These are phyloP conservation scores for Aphidius gifuensis DNA, from an alignment of 1,140 invertebrate species.

Conservation along the genomic window DNA sequence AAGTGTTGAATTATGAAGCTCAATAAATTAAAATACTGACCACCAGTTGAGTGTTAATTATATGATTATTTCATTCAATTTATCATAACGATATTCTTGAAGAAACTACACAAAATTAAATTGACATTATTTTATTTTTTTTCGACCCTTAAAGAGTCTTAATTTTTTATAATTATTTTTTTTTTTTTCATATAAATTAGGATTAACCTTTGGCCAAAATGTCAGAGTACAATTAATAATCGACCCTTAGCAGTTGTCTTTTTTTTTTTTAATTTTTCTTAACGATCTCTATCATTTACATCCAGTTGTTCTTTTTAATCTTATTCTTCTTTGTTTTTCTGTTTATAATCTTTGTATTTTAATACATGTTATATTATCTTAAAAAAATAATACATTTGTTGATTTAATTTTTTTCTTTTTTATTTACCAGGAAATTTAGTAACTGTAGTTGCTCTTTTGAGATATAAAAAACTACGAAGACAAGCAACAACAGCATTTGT, in stretches of 20 bases:
- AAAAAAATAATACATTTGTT: neutral
- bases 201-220: no score
- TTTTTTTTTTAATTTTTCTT: no score
- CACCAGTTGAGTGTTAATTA: slow-evolving; percentile 18
- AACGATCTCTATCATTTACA: no score
- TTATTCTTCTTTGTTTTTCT: no score
- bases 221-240: no score
- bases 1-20: neutral
- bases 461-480: slow-evolving; percentile 70
- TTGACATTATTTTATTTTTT: slow-evolving; percentile 8
- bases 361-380: neutral
- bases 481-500: slow-evolving; percentile 87
- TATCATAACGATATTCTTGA: neutral
- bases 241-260: no score
- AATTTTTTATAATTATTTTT: neutral
- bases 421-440: slow-evolving; percentile 71
- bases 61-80: slow-evolving; percentile 9
- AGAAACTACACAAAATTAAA: slow-evolving; percentile 1
- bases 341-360: neutral
- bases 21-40: neutral
- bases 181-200: no score
- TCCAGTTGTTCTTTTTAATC: no score
- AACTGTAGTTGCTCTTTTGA: slow-evolving; percentile 72
- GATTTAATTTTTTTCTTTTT: neutral
- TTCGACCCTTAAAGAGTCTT: neutral